Percentiles rank a stretch among this genome's conserved stretches.
phyloP scores from a whole-genome alignment of 2,888 invertebrate species.

The Cheilosia pagana region DNA sequence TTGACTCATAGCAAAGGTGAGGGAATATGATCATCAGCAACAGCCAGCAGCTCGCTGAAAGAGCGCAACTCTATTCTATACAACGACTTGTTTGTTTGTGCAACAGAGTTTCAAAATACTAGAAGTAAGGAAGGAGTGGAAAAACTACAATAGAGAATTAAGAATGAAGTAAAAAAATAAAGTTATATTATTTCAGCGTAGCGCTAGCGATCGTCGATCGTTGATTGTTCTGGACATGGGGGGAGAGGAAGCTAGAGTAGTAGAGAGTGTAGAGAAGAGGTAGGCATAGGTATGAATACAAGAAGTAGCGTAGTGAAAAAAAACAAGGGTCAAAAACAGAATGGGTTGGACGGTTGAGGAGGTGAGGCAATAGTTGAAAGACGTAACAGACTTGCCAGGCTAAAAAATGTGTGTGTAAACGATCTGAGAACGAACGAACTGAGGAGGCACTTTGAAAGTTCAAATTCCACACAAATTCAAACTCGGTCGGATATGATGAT shows the following conservation, averaged over 20 bases:
- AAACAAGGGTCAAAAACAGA: conserved; percentile 36
- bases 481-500: too few species aligned
- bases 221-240: too few species aligned
- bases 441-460: too few species aligned
- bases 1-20: conserved; percentile 73
- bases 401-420: too few species aligned
- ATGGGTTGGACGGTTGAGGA: not conserved
- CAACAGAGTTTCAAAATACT: conserved; percentile 59
- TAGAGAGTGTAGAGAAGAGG: not conserved
- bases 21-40: conserved; percentile 57
- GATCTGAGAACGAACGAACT: too few species aligned
- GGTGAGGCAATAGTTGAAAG: not conserved
- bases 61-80: conserved; percentile 62
- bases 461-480: too few species aligned
- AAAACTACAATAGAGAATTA: conserved; percentile 33
- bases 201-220: not conserved
- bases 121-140: conserved; percentile 18
- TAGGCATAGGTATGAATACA: not conserved
- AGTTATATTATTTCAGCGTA: not conserved
- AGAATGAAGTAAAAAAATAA: conserved; percentile 27
- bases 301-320: not conserved
- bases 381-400: conserved; percentile 37
- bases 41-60: conserved; percentile 54
- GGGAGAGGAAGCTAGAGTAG: too few species aligned
- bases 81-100: conserved; percentile 40